Evolutionary conservation across 2,888 invertebrate genomes (phyloP).

Genomic region (Netelia virgata): DNA sequence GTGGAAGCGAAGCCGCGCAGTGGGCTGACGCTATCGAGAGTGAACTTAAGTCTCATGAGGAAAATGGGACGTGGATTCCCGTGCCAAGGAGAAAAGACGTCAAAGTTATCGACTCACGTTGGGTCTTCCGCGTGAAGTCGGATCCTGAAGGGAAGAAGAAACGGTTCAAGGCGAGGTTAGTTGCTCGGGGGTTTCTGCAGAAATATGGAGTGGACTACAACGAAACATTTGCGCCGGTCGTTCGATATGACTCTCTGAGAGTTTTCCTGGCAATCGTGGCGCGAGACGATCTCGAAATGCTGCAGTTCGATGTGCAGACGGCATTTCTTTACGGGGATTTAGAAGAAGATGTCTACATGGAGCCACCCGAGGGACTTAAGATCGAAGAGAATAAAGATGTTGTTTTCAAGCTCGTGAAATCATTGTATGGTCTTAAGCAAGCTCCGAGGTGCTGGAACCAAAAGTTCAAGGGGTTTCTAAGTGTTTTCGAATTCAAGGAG

Average conservation of each 20-base stretch:
- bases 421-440: slow-evolving; percentile 14
- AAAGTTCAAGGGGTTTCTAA: no score
- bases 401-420: no score
- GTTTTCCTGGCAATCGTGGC: slow-evolving; percentile 65
- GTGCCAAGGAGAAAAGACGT: slow-evolving; percentile 4
- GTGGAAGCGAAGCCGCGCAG: background rate
- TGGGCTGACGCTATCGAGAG: slow-evolving; percentile 10
- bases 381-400: no score
- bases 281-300: slow-evolving; percentile 56
- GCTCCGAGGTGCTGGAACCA: slow-evolving; percentile 5
- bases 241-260: background rate
- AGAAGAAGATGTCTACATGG: slow-evolving; percentile 73
- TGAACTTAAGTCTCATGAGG: slow-evolving; percentile 45
- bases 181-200: slow-evolving; percentile 63
- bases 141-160: slow-evolving; percentile 51
- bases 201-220: slow-evolving; percentile 9
- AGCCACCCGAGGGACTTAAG: slow-evolving; percentile 69
- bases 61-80: slow-evolving; percentile 42
- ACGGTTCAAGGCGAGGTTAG: slow-evolving; percentile 14
- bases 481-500: no score
- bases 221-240: background rate
- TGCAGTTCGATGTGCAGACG: slow-evolving; percentile 70
- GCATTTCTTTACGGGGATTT: slow-evolving; percentile 55
- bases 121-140: slow-evolving; percentile 61
- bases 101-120: slow-evolving; percentile 51